Evolutionary conservation across 2,888 invertebrate genomes (phyloP).

Genomic region (Drosophila lutescens): DNA sequence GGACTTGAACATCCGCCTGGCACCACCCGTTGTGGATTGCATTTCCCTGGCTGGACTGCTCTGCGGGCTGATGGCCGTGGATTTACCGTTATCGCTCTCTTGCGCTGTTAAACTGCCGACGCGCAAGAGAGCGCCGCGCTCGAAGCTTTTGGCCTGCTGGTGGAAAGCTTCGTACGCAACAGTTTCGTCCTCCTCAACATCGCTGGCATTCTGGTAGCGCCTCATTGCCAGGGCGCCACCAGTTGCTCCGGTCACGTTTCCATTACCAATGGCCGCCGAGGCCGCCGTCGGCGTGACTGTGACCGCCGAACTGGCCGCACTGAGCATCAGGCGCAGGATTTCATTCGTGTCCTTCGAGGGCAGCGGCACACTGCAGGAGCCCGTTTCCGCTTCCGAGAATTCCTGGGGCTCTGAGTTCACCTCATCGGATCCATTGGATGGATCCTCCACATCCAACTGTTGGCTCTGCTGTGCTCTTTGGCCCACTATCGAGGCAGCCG

Average conservation of each 20-base stretch:
- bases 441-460: conserved; percentile 63
- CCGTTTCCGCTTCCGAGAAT: conserved; percentile 76
- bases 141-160: conserved; percentile 79
- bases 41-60: conserved; percentile 49
- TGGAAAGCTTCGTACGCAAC: conserved; percentile 82
- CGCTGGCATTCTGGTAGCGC: conserved; percentile 56
- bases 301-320: conserved; percentile 81
- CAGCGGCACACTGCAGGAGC: conserved; percentile 83
- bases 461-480: conserved; percentile 68
- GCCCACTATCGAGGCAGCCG: conserved; percentile 81
- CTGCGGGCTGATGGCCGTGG: conserved; percentile 30
- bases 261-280: conserved; percentile 34
- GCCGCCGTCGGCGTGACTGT: conserved; percentile 64
- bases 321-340: conserved; percentile 82
- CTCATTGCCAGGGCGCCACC: conserved; percentile 55
- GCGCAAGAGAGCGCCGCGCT: conserved; percentile 66
- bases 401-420: conserved; percentile 49
- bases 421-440: conserved; percentile 66
- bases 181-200: conserved; percentile 73
- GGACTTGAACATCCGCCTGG: conserved; percentile 69
- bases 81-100: conserved; percentile 49
- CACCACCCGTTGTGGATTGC: conserved; percentile 53
- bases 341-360: conserved; percentile 80
- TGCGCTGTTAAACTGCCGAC: conserved; percentile 65
- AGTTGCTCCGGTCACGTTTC: conserved; percentile 61